Evolutionary conservation across 2,797 vertebrate genomes (phyloP).

Genomic region (Trichosurus vulpecula): DNA sequence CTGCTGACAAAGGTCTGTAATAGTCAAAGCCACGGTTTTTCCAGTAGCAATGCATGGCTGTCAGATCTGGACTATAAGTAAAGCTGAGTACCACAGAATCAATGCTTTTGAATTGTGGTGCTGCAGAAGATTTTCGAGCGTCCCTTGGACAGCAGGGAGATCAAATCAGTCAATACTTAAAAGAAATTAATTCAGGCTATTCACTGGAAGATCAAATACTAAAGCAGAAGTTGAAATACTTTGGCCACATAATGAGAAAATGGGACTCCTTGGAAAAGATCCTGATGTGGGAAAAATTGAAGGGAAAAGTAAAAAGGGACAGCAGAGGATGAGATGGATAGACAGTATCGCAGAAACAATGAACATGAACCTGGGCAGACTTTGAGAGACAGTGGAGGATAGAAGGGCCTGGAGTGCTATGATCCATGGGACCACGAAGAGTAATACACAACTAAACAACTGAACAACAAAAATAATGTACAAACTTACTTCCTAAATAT

Average conservation of each 20-base stretch:
- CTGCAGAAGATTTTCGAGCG: not conserved
- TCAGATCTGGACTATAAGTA: not conserved
- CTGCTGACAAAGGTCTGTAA: not conserved
- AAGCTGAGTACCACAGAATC: not conserved
- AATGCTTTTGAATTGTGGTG: not conserved
- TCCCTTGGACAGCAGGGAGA: not conserved
- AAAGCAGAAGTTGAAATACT: not conserved
- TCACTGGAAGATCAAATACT: not conserved
- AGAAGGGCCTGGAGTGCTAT: not conserved
- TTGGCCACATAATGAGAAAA: not conserved
- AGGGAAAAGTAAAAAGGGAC: not conserved
- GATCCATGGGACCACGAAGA: too few species aligned
- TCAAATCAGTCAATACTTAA: not conserved
- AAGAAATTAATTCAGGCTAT: not conserved
- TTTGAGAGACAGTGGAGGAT: not conserved
- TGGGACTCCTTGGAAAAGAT: not conserved
- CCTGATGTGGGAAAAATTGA: not conserved
- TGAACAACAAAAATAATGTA: not conserved
- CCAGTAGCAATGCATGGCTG: not conserved
- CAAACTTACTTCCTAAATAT: not conserved
- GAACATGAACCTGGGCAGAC: not conserved
- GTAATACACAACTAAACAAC: too few species aligned
- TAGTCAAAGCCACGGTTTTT: not conserved
- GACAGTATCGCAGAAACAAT: not conserved
- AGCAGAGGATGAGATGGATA: not conserved